phyloP scores from a whole-genome alignment of 2,113 vertebrate species.

The Hydrochoerus hydrochaeris region DNA sequence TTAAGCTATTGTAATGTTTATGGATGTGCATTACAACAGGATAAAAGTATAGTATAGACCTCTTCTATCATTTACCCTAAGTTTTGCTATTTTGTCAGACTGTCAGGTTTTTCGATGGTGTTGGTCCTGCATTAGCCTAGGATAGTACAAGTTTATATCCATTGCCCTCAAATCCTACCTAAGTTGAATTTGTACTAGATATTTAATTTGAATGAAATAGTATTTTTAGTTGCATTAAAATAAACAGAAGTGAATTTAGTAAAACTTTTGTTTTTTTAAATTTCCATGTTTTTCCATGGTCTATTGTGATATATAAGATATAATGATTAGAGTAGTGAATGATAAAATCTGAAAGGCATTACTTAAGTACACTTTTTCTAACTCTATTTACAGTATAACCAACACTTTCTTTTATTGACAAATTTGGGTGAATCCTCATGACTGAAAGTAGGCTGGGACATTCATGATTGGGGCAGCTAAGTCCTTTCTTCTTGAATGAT shows the following conservation, averaged over 20 bases:
- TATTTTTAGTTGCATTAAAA: conserved; percentile 17
- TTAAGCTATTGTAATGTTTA: conserved; percentile 30
- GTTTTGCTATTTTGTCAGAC: not conserved
- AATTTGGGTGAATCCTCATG: not conserved
- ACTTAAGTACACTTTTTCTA: not conserved
- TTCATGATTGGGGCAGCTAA: not conserved
- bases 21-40: not conserved
- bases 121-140: not conserved
- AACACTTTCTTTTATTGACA: conserved; percentile 3
- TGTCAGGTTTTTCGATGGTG: not conserved
- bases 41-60: not conserved
- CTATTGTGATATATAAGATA: not conserved
- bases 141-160: not conserved
- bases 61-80: not conserved
- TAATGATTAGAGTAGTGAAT: not conserved
- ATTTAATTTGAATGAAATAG: conserved; percentile 19
- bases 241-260: not conserved
- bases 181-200: not conserved
- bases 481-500: not conserved
- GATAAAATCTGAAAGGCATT: conserved; percentile 42
- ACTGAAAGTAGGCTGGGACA: not conserved
- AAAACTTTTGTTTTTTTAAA: conserved; percentile 3
- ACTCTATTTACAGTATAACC: not conserved
- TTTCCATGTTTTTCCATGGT: not conserved
- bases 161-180: not conserved